Base-by-base conservation (phyloP, 2,888 invertebrate species). In the Macrosoma leucophasiata region DNA sequence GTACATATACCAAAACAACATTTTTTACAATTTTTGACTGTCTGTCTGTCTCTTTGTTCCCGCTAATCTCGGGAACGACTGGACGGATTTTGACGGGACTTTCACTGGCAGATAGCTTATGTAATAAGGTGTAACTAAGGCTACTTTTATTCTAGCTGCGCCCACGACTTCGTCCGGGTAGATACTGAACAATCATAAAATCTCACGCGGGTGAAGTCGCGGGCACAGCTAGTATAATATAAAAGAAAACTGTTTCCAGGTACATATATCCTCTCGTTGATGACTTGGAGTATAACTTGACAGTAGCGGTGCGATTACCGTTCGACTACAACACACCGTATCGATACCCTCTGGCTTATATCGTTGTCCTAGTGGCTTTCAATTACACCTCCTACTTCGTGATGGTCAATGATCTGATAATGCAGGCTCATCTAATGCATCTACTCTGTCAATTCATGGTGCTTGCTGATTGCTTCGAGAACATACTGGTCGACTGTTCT, bases 381-480 rank as follows among this genome's bases (percentile, higher is more conserved):
- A 43, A 50, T 7, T 76, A 67, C 40, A 46, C 61, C 7, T 60
- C 73, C 0, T 58, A 67, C 25, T 72, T 70, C 32, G 67, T 77
- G 13, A 74, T 78, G 69, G 51, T 65, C 6, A 73, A 68, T 1
- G 75, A 76, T 26, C 41, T 74, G 2, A 66, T 64, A 8, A 66
- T 71, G 67, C 76, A 77, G 30, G 60, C 69, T 0, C 62, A 74
- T 42, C 50, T 78, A 10, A 55, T 74, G 30, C 69, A 76, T 20
- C 31, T 76, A n/a, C 46, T 74, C 12, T 77, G 75, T 24, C 76
- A 78, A 43, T 68, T 66, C 22, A 47, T 51, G 0, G 62, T 77
- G 0, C 52, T 78, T 0, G 52, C 51, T 0, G 62, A 77, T 36
- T 74, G 78, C 42, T 74, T 77, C 27, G 58, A 66, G 33, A 69